phyloP scores from a whole-genome alignment of 2,113 vertebrate species.

The Terrapene triunguis region DNA sequence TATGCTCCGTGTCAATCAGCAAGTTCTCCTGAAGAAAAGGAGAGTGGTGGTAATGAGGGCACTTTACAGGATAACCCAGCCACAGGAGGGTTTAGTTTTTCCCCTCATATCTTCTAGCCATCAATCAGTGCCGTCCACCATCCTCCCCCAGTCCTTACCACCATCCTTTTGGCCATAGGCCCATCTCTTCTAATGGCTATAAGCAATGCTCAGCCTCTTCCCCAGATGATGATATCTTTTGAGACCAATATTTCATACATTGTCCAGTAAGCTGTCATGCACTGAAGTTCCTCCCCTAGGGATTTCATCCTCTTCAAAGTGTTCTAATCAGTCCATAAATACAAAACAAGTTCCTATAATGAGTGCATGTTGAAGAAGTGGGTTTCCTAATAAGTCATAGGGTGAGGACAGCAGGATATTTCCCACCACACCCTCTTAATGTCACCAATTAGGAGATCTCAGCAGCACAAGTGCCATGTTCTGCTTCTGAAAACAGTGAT shows the following conservation, averaged over 20 bases:
- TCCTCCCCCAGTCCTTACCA: not conserved
- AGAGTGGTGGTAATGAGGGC: not conserved
- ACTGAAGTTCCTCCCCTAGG: not conserved
- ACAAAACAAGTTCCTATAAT: not conserved
- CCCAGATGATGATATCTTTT: not conserved
- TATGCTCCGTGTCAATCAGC: constrained; percentile 91
- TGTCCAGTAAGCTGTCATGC: not conserved
- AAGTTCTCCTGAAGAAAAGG: constrained; percentile 90
- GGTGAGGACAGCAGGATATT: fast-evolving
- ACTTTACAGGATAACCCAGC: fast-evolving
- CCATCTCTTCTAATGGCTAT: not conserved
- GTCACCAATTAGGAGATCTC: not conserved
- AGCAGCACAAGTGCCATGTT: no score
- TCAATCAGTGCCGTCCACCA: not conserved
- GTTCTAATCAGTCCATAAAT: not conserved
- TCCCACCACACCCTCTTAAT: fast-evolving
- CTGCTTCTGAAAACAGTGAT: not conserved
- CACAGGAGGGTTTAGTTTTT: not conserved
- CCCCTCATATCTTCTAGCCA: not conserved
- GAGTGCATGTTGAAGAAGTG: not conserved
- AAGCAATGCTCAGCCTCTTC: fast-evolving
- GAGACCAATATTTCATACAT: not conserved
- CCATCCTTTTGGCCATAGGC: not conserved
- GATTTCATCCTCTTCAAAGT: not conserved
- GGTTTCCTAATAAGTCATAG: not conserved